Evolutionary conservation across 2,113 vertebrate genomes (phyloP).

Genomic region (Carassius gibelio): DNA sequence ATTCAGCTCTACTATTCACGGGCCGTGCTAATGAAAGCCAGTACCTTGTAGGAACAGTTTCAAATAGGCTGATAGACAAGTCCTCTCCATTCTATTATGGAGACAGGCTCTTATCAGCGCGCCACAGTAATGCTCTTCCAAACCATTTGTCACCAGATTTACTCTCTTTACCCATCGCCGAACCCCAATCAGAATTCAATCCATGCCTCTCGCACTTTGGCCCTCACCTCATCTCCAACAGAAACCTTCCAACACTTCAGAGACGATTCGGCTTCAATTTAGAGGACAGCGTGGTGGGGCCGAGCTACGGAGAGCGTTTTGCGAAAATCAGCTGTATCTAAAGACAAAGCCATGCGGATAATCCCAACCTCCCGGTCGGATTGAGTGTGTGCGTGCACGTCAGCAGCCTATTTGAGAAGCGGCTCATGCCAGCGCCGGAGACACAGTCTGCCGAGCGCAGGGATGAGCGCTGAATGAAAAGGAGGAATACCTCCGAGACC

Average conservation of each 20-base stretch:
- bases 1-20: slow-evolving; percentile 53
- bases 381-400: not conserved
- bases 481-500: slow-evolving; percentile 41
- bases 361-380: slow-evolving; percentile 9
- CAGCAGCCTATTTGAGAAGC: slow-evolving; percentile 32
- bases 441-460: slow-evolving; percentile 22
- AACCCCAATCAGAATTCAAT: slow-evolving; percentile 53
- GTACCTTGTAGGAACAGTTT: slow-evolving; percentile 52
- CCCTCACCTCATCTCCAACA: slow-evolving; percentile 37
- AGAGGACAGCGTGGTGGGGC: not conserved
- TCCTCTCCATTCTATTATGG: slow-evolving; percentile 56
- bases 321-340: slow-evolving; percentile 12
- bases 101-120: slow-evolving; percentile 55
- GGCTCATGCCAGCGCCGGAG: slow-evolving; percentile 21
- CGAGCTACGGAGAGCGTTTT: not conserved
- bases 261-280: slow-evolving; percentile 14
- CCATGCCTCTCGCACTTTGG: slow-evolving; percentile 29
- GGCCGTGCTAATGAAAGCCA: slow-evolving; percentile 59
- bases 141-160: slow-evolving; percentile 58
- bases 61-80: slow-evolving; percentile 55
- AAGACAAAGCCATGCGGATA: slow-evolving; percentile 15
- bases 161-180: slow-evolving; percentile 50
- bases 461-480: slow-evolving; percentile 40
- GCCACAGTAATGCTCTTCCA: slow-evolving; percentile 53
- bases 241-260: slow-evolving; percentile 20